Conservation (phyloP, 2,113 vertebrate genomes). For the Menura novaehollandiae region DNA sequence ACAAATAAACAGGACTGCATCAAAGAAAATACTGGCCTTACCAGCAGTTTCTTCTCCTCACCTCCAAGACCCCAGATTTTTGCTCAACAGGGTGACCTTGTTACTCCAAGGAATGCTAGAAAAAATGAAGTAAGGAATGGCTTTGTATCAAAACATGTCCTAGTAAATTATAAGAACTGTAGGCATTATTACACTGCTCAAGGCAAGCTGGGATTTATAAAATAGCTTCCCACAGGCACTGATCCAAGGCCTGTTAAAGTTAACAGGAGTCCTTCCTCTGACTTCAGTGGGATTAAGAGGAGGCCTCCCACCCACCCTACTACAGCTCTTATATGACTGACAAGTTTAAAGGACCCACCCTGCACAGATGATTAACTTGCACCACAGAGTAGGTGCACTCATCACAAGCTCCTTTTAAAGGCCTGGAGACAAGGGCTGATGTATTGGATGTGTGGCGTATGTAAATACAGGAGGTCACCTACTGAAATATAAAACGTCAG, state of each 20-base stretch:
- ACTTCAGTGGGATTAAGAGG: neutral
- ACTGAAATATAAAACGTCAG: neutral
- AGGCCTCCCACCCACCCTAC: neutral
- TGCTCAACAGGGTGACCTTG: neutral
- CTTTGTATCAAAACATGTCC: neutral
- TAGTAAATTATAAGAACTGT: neutral
- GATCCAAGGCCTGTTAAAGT: neutral
- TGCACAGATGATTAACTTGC: neutral
- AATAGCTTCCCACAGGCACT: conserved; percentile 14
- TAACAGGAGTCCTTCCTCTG: neutral
- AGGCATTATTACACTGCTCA: neutral
- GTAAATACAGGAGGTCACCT: neutral
- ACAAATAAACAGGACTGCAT: conserved; percentile 9
- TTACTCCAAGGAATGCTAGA: neutral
- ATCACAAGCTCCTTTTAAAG: neutral
- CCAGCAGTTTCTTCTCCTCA: neutral
- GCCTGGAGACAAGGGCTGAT: neutral
- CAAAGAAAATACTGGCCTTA: neutral
- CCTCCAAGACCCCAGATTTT: neutral
- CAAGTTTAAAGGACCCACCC: neutral
- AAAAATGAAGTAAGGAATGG: neutral
- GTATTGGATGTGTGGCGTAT: neutral
- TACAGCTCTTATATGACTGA: neutral
- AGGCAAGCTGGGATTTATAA: neutral
- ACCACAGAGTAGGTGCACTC: neutral